Conservation (phyloP, 2,113 vertebrate genomes). For the Chelonoidis abingdonii region DNA sequence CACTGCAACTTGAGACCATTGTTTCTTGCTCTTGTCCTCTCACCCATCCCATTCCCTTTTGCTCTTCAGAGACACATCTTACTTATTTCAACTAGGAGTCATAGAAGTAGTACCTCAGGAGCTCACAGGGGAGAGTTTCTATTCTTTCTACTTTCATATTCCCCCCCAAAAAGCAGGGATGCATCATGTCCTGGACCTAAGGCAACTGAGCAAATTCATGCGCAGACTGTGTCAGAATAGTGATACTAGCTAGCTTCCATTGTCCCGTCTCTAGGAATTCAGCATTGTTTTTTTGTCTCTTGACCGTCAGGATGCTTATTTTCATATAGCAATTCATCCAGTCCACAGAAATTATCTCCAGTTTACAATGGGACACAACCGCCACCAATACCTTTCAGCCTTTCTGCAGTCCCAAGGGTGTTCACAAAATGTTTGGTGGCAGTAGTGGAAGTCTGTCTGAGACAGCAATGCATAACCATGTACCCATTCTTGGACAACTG, state of each 20-base stretch:
- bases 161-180: no score
- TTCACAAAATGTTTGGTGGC: neutral
- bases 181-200: no score
- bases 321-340: neutral
- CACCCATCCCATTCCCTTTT: neutral
- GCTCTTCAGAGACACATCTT: neutral
- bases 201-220: no score
- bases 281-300: neutral
- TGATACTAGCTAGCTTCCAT: no score
- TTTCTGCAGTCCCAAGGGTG: neutral
- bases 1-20: no score
- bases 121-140: no score
- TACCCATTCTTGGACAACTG: neutral
- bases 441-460: neutral
- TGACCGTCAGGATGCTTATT: neutral
- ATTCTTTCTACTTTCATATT: no score
- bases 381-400: neutral
- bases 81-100: no score
- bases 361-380: neutral
- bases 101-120: no score
- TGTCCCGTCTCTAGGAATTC: neutral
- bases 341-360: neutral
- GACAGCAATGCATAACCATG: neutral
- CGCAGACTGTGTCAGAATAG: no score
- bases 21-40: no score